These are phyloP conservation scores for Suricata suricatta DNA, from an alignment of 2,113 vertebrate species.

Conservation along the genomic window DNA sequence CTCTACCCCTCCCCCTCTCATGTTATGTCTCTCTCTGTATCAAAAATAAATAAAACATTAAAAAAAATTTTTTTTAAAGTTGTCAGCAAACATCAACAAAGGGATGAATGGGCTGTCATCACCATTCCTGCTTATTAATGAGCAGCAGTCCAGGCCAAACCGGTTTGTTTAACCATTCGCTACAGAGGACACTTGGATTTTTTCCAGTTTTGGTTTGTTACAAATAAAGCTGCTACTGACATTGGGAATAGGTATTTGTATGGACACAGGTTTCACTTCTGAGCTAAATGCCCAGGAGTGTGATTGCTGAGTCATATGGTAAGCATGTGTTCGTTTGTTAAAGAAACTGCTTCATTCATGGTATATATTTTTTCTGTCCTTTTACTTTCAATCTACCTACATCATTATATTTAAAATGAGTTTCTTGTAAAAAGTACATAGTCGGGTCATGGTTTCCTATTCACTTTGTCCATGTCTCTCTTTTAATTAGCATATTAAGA, in stretches of 20 bases:
- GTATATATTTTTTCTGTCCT: neutral
- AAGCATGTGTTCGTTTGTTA: neutral
- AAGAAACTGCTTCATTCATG: neutral
- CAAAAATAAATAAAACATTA: too few relatives aligned
- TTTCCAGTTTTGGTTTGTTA: neutral
- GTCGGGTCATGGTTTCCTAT: neutral
- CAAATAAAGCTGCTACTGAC: neutral
- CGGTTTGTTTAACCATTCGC: neutral
- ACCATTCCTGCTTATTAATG: neutral
- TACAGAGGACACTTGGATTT: neutral
- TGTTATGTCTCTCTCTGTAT: too few relatives aligned
- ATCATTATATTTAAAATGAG: neutral
- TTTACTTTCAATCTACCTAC: neutral
- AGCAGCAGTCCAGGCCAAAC: neutral
- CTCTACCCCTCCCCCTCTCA: too few relatives aligned
- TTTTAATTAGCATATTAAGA: neutral
- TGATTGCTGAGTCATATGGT: neutral
- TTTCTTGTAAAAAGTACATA: neutral
- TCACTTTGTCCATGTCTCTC: neutral
- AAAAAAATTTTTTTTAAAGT: too few relatives aligned
- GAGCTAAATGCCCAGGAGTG: neutral
- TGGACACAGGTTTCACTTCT: neutral
- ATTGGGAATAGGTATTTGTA: neutral
- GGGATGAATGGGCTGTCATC: neutral
- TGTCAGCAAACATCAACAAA: neutral